A percentile compares a stretch with the other conserved stretches of the same genome.
These are phyloP conservation scores for Antechinus flavipes DNA, from an alignment of 2,113 vertebrate genomes.

Conservation along the genomic window DNA sequence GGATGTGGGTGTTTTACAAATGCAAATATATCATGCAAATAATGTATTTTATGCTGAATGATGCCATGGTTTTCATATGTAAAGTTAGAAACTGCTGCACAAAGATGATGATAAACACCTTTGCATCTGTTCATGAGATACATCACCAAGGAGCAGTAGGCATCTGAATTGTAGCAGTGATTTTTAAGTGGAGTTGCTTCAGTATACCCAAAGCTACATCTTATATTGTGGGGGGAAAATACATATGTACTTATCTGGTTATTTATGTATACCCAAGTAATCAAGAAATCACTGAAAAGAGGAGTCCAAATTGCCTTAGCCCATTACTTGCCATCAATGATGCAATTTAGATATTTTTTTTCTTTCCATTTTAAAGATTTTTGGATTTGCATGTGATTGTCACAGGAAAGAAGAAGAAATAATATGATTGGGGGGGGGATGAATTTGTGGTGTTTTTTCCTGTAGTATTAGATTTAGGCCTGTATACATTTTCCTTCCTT, in stretches of 20 bases:
- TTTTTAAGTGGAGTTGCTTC: conserved; percentile 44
- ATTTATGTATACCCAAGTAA: conserved; percentile 72
- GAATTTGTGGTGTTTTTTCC: conserved; percentile 5
- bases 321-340: conserved; percentile 60
- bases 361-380: conserved; percentile 54
- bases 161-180: conserved; percentile 18
- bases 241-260: conserved; percentile 61
- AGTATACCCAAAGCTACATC: conserved; percentile 13
- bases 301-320: conserved; percentile 52
- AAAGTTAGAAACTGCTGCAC: conserved; percentile 75
- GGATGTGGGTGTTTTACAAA: conserved; percentile 82
- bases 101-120: conserved; percentile 78
- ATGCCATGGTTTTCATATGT: conserved; percentile 81
- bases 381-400: conserved; percentile 36
- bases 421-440: neutral
- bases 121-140: conserved; percentile 73
- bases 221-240: conserved; percentile 35
- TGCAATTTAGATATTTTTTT: conserved; percentile 58
- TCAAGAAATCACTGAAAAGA: conserved; percentile 73
- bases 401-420: neutral
- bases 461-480: conserved; percentile 22
- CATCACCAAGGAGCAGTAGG: conserved; percentile 37
- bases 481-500: neutral
- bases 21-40: conserved; percentile 82
- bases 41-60: conserved; percentile 79